Conservation (phyloP, 2,888 invertebrate genomes). For the Drosophila aldrichi region DNA sequence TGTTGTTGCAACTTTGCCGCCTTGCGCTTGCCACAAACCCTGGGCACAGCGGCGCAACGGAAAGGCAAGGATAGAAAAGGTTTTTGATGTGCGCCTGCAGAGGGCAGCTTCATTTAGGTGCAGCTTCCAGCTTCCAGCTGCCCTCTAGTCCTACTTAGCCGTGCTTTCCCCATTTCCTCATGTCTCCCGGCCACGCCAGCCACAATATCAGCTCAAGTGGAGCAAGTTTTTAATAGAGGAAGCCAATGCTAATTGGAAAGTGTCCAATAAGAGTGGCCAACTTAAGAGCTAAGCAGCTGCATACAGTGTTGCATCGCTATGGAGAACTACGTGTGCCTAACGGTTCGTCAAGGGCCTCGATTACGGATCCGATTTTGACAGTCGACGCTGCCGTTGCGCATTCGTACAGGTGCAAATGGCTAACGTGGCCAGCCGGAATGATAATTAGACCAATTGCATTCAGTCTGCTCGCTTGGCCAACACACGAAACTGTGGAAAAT, state of each 20-base stretch:
- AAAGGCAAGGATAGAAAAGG: not conserved
- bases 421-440: not conserved
- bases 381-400: no score
- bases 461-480: not conserved
- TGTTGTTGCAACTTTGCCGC: slow-evolving; percentile 55
- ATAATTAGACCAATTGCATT: not conserved
- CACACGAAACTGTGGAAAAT: not conserved
- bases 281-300: not conserved
- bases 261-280: not conserved
- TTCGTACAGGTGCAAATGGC: not conserved
- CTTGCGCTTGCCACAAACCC: slow-evolving; percentile 45
- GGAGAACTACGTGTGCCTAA: not conserved
- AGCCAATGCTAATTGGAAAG: slow-evolving; percentile 3
- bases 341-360: not conserved
- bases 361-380: no score
- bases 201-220: not conserved
- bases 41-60: not conserved
- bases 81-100: slow-evolving; percentile 24
- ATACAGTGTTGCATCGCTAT: not conserved
- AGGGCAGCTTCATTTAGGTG: not conserved
- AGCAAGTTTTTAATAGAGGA: not conserved
- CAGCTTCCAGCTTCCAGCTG: slow-evolving; percentile 1
- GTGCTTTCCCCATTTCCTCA: no score
- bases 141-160: not conserved
- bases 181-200: not conserved